Percentiles rank a stretch among this genome's conserved stretches.
Conservation (phyloP, 2,113 vertebrate species). For the Chloebia gouldiae region DNA sequence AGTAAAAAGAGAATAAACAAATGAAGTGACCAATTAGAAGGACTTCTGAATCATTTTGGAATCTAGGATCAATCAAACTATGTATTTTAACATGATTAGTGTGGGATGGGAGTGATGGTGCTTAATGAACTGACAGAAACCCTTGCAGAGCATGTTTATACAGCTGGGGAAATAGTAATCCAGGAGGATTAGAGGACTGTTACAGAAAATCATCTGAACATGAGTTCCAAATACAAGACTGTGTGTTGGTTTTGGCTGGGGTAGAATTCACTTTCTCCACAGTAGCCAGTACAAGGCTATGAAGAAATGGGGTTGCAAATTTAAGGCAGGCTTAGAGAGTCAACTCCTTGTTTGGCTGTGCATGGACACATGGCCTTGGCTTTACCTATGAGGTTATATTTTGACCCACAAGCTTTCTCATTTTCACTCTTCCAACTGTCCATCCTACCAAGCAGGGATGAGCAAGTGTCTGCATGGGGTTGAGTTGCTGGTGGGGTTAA, state of each 20-base stretch:
- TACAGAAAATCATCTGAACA: neutral
- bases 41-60: neutral
- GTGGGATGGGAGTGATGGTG: neutral
- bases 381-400: neutral
- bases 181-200: neutral
- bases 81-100: neutral
- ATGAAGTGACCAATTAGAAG: neutral
- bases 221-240: neutral
- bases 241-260: neutral
- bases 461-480: neutral
- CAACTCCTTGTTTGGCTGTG: neutral
- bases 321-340: neutral
- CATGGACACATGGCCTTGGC: accelerated
- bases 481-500: neutral
- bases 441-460: accelerated
- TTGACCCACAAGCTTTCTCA: neutral
- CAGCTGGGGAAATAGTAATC: neutral
- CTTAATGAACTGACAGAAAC: neutral
- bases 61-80: neutral
- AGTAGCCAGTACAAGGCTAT: neutral
- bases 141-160: neutral
- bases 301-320: neutral
- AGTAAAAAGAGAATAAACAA: neutral
- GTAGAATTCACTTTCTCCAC: neutral
- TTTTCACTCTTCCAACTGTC: neutral